These are phyloP conservation scores for Oplegnathus fasciatus DNA, from an alignment of 2,113 vertebrate genomes.

Conservation along the genomic window DNA sequence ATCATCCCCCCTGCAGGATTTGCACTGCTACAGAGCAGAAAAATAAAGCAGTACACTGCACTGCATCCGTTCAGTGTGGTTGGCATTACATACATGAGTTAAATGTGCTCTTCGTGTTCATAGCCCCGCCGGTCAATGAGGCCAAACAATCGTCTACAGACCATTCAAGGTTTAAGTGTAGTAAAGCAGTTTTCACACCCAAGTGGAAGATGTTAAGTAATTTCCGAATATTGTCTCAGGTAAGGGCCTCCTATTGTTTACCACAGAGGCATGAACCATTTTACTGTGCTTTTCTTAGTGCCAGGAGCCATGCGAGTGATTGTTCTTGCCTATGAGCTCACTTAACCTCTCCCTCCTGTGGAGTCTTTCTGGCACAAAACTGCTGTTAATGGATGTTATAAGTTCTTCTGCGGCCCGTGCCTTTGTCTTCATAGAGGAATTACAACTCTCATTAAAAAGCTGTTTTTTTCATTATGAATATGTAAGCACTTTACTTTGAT, in stretches of 20 bases:
- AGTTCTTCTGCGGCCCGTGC: conserved; percentile 19
- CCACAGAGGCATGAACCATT: conserved; percentile 36
- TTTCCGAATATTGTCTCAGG: conserved; percentile 41
- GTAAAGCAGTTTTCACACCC: conserved; percentile 50
- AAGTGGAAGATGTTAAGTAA: conserved; percentile 41
- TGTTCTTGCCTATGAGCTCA: conserved; percentile 58
- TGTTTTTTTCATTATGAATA: conserved; percentile 2
- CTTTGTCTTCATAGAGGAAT: conserved; percentile 33
- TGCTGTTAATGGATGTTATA: conserved; percentile 46
- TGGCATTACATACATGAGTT: conserved; percentile 33
- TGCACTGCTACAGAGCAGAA: conserved; percentile 33
- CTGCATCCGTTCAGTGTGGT: conserved; percentile 31
- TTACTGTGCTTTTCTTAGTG: conserved; percentile 29
- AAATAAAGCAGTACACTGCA: conserved; percentile 47
- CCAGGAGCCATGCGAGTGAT: conserved; percentile 52
- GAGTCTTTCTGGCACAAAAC: conserved; percentile 28
- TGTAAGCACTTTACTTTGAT: conserved; percentile 13
- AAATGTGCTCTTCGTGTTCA: conserved; percentile 51
- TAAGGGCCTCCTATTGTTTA: conserved; percentile 64
- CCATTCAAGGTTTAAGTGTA: conserved; percentile 24
- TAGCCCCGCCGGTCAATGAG: conserved; percentile 30
- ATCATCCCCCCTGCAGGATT: conserved; percentile 56
- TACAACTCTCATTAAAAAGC: conserved; percentile 25
- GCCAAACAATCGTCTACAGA: conserved; percentile 11
- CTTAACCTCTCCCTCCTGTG: conserved; percentile 58